Evolutionary conservation across 2,888 invertebrate species (phyloP).

Genomic region (Arenicola marina): DNA sequence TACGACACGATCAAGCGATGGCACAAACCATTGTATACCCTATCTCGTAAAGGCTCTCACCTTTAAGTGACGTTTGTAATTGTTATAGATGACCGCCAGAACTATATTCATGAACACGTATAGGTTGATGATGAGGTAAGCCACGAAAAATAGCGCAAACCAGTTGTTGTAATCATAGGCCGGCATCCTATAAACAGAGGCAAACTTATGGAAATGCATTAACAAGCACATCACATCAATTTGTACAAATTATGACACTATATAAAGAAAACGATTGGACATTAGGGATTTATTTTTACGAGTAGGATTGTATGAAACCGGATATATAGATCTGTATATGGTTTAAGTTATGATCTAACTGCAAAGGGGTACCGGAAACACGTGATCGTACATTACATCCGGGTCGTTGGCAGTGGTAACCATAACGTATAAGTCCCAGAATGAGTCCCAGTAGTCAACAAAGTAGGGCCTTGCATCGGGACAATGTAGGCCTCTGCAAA

Average conservation of each 20-base stretch:
- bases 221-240: neutral
- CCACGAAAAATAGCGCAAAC: constrained; percentile 62
- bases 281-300: neutral
- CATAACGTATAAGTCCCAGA: constrained; percentile 63
- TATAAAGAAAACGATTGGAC: neutral
- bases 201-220: neutral
- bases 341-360: neutral
- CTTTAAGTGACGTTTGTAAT: constrained; percentile 83
- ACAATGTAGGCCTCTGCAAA: constrained; percentile 45
- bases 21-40: no score
- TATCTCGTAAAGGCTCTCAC: no score
- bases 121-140: constrained; percentile 61
- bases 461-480: constrained; percentile 61
- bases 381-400: constrained; percentile 61
- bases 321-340: neutral
- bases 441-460: constrained; percentile 58
- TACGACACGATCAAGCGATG: no score
- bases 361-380: no score
- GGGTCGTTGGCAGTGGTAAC: constrained; percentile 65
- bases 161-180: constrained; percentile 60
- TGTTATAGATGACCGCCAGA: constrained; percentile 95
- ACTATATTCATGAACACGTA: constrained; percentile 78
- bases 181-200: constrained; percentile 60
- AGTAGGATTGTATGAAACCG: neutral
- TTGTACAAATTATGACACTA: neutral